phyloP scores from a whole-genome alignment of 2,888 invertebrate species.

The Trissolcus brochymenae region DNA sequence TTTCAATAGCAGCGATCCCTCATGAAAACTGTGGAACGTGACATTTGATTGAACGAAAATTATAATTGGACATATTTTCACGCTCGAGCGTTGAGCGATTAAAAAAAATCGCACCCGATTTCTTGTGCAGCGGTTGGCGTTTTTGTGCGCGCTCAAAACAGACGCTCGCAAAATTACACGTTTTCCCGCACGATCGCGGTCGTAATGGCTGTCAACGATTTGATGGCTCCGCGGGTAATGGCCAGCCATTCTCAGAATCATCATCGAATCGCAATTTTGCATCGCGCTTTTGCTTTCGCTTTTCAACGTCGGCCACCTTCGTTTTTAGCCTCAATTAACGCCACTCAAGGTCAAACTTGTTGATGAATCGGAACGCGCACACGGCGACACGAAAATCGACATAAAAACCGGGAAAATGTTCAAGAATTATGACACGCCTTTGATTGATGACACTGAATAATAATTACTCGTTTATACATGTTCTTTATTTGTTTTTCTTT shows the following conservation, averaged over 20 bases:
- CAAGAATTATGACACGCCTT: conserved; percentile 37
- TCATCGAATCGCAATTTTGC: conserved; percentile 39
- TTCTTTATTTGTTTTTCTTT: conserved; percentile 5
- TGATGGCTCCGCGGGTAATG: conserved; percentile 27
- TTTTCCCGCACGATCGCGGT: conserved; percentile 7
- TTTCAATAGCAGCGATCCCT: conserved; percentile 24
- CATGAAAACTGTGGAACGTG: background rate
- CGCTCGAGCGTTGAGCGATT: conserved; percentile 24
- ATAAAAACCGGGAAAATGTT: conserved; percentile 15
- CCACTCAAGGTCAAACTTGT: conserved; percentile 56
- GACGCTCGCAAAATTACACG: conserved; percentile 14
- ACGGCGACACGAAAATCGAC: conserved; percentile 1
- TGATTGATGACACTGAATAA: conserved; percentile 44
- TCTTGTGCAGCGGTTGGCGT: background rate
- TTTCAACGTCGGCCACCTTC: conserved; percentile 53
- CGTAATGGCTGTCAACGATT: conserved; percentile 21
- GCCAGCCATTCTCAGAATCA: conserved; percentile 41
- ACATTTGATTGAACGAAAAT: conserved; percentile 1
- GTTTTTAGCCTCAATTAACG: conserved; percentile 55
- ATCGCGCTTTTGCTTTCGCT: conserved; percentile 50
- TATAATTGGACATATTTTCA: conserved; percentile 35
- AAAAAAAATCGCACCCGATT: conserved; percentile 19
- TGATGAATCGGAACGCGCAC: conserved; percentile 43
- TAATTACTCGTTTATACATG: conserved; percentile 16
- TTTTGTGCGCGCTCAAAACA: conserved; percentile 14